A percentile compares a stretch with the other conserved stretches of the same genome.
Conservation (phyloP, 1,140 invertebrate genomes). For the Gyrodactylus bullatarudis region DNA sequence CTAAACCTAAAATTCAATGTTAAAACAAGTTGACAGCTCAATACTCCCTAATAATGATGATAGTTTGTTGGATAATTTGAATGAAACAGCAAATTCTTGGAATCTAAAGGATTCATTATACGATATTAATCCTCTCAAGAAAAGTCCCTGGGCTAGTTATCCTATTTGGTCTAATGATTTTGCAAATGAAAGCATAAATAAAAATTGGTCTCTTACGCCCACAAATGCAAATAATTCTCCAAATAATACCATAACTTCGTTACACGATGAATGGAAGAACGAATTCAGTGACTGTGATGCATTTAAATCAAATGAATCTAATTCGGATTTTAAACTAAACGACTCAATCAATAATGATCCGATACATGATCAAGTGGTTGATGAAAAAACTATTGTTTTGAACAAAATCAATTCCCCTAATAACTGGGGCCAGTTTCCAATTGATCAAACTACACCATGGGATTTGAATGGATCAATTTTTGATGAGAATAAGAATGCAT, state of each 20-base stretch:
- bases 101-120: neutral
- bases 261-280: too few species aligned
- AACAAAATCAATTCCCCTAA: neutral
- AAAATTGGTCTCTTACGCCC: neutral
- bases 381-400: neutral
- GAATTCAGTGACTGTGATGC: too few species aligned
- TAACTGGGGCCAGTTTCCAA: neutral
- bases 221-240: too few species aligned
- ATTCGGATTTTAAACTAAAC: too few species aligned
- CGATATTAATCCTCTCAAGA: neutral
- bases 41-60: neutral
- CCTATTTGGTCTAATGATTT: neutral
- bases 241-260: too few species aligned
- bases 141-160: neutral
- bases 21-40: too few species aligned
- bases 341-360: too few species aligned
- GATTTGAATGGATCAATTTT: neutral
- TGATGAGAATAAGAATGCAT: neutral
- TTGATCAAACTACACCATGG: neutral
- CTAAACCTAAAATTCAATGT: too few species aligned
- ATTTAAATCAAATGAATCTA: too few species aligned
- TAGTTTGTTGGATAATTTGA: neutral
- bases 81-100: neutral
- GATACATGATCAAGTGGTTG: neutral
- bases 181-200: neutral